A percentile compares a stretch with the other conserved stretches of the same genome.
These are phyloP conservation scores for Percopsis omiscomaycus DNA, from an alignment of 2,797 vertebrate genomes.

Conservation along the genomic window DNA sequence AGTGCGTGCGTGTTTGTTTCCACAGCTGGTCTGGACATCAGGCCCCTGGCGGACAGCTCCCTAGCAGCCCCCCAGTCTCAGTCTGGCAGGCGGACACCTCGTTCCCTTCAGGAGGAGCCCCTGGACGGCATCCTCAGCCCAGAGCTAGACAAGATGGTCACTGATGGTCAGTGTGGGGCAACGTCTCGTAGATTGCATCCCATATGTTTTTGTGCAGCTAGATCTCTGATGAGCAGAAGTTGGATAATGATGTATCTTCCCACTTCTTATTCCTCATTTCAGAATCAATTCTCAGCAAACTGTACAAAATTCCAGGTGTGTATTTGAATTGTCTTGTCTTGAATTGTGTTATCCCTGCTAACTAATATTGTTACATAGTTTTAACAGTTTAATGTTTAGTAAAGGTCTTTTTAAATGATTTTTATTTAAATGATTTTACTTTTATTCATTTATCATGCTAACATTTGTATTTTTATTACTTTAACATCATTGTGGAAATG, in stretches of 20 bases:
- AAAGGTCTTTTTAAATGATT: no score
- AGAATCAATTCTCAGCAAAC: constrained; percentile 98
- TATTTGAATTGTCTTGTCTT: constrained; percentile 24
- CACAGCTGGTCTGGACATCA: constrained; percentile 88
- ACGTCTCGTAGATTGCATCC: not conserved
- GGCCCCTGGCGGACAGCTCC: constrained; percentile 82
- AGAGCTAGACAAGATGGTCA: constrained; percentile 98
- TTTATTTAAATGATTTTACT: not conserved
- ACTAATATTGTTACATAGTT: no score
- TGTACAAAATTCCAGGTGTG: constrained; percentile 99
- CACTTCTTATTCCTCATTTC: constrained; percentile 43
- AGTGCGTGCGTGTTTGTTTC: constrained; percentile 59
- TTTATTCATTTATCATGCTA: not conserved
- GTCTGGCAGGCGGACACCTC: constrained; percentile 77
- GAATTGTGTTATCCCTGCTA: no score
- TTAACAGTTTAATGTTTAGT: no score
- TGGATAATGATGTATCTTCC: constrained; percentile 21
- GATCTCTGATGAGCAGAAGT: not conserved
- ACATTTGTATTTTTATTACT: not conserved
- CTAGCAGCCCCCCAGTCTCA: constrained; percentile 80
- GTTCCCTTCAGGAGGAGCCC: constrained; percentile 88
- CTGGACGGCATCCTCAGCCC: constrained; percentile 96
- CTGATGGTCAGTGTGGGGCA: constrained; percentile 85
- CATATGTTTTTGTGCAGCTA: not conserved
- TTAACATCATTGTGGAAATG: no score